Conservation (phyloP, 2,797 vertebrate genomes). For the Pelochelys cantorii region DNA sequence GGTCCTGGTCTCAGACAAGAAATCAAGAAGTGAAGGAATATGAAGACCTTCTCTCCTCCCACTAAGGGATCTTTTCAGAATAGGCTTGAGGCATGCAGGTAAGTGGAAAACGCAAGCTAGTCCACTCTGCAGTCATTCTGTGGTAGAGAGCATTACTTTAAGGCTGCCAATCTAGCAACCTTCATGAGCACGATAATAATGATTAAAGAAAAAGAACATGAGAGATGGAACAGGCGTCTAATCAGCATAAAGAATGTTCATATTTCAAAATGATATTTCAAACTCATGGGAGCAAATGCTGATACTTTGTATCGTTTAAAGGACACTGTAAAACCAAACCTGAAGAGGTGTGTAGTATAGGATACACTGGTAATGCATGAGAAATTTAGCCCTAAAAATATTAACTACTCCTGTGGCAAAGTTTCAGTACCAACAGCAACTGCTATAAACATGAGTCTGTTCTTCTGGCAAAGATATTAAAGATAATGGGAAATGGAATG, state of each 20-base stretch:
- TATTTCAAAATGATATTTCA: conserved; percentile 31
- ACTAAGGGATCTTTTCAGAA: background rate
- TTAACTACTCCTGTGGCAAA: background rate
- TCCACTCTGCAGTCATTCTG: conserved; percentile 21
- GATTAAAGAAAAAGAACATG: conserved; percentile 27
- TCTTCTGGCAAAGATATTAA: conserved; percentile 3
- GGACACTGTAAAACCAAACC: background rate
- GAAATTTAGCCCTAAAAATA: conserved; percentile 21
- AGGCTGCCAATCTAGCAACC: conserved; percentile 8
- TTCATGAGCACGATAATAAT: conserved; percentile 44
- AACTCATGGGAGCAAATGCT: conserved; percentile 22
- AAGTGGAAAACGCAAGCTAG: background rate
- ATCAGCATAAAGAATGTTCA: conserved; percentile 38
- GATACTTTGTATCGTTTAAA: conserved; percentile 38
- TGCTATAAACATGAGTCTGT: background rate
- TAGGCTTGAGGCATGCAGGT: background rate
- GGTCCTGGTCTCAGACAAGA: background rate
- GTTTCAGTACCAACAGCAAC: conserved; percentile 21
- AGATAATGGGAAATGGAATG: background rate
- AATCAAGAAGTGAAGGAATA: accelerated
- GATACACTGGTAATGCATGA: background rate
- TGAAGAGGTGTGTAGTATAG: background rate
- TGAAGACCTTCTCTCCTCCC: accelerated
- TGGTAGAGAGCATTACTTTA: background rate
- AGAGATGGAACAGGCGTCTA: conserved; percentile 7